A percentile compares a stretch with the other conserved stretches of the same genome.
Evolutionary conservation across 1,140 invertebrate species (phyloP).

Genomic region (Protaetia brevitarsis): DNA sequence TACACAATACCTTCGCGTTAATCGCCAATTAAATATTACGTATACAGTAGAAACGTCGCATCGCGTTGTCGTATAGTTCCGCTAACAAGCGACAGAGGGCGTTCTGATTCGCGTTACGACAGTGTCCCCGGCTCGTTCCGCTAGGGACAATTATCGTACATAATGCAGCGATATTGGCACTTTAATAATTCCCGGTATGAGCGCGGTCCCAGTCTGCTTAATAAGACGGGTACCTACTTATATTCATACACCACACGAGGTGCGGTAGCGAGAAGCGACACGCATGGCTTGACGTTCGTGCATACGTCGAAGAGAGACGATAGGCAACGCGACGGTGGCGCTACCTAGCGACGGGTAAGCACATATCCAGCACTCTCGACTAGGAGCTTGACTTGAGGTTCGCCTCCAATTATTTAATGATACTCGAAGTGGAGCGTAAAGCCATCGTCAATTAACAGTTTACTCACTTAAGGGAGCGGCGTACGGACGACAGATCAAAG

Average conservation of each 20-base stretch:
- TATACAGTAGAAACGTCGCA: neutral
- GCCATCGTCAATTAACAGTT: constrained; percentile 26
- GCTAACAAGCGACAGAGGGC: neutral
- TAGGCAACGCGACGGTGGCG: neutral
- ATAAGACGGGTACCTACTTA: neutral
- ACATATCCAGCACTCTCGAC: too few relatives aligned
- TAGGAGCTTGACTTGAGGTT: constrained; percentile 13
- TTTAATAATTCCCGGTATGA: neutral
- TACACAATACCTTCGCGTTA: neutral
- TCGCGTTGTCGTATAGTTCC: neutral
- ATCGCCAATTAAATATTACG: neutral
- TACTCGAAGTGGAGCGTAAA: constrained; percentile 17
- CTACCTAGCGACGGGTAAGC: neutral
- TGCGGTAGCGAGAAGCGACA: neutral
- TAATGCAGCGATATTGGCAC: constrained; percentile 5
- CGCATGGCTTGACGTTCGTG: neutral
- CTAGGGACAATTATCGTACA: neutral
- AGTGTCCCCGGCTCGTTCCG: neutral
- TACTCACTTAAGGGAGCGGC: constrained; percentile 21
- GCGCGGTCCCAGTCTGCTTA: neutral
- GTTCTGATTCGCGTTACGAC: neutral
- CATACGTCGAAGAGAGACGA: neutral
- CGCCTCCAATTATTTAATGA: constrained; percentile 21
- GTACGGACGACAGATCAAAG: constrained; percentile 26
- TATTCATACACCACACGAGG: neutral